A percentile compares a stretch with the other conserved stretches of the same genome.
Evolutionary conservation across 2,888 invertebrate species (phyloP).

Genomic region (Trissolcus japonicus): DNA sequence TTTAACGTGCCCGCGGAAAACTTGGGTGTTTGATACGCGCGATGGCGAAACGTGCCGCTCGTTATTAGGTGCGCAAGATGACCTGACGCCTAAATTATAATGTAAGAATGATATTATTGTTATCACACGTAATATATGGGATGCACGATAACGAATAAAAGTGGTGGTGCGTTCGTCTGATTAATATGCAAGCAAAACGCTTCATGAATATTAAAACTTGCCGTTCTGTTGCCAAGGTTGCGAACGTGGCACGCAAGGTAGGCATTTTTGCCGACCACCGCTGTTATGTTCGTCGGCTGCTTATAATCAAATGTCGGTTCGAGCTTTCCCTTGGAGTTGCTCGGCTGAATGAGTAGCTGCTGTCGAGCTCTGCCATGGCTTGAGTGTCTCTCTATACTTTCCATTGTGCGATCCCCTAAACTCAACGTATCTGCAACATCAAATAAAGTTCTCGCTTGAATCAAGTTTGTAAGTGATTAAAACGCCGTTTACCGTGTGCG

Average conservation of each 20-base stretch:
- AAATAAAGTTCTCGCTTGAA: conserved; percentile 44
- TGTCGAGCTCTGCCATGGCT: conserved; percentile 71
- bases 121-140: conserved; percentile 31
- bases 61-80: conserved; percentile 24
- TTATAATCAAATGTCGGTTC: conserved; percentile 72
- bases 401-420: conserved; percentile 72
- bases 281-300: conserved; percentile 73
- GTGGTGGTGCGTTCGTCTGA: conserved; percentile 29
- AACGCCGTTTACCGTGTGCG: conserved; percentile 11
- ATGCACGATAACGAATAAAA: conserved; percentile 32
- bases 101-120: conserved; percentile 47
- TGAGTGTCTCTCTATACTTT: conserved; percentile 69
- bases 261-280: conserved; percentile 73
- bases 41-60: conserved; percentile 16
- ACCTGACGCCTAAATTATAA: conserved; percentile 34
- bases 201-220: conserved; percentile 63
- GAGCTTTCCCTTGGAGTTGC: conserved; percentile 67
- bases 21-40: conserved; percentile 1
- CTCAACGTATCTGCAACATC: conserved; percentile 72
- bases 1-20: conserved; percentile 3
- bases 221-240: conserved; percentile 73
- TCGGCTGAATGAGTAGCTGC: conserved; percentile 69
- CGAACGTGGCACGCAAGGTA: conserved; percentile 74
- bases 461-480: conserved; percentile 33
- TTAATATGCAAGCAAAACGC: conserved; percentile 54